phyloP scores from a whole-genome alignment of 2,797 vertebrate genomes.

The Sebastolobus altivelis region DNA sequence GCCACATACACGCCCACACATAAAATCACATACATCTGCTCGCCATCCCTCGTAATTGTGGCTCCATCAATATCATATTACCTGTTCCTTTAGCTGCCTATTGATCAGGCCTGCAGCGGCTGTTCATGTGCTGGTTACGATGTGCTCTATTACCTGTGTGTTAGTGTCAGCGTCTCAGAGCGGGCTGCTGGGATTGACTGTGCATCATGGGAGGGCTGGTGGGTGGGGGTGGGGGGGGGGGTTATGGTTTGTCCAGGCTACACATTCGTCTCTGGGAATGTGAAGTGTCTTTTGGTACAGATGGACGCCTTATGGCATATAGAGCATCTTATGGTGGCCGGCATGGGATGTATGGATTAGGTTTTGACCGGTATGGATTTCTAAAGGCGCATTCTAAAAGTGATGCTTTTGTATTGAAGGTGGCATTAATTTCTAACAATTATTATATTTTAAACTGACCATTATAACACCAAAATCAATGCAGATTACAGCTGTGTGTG shows the following conservation, averaged over 20 bases:
- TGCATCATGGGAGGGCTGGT: constrained; percentile 27
- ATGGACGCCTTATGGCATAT: constrained; percentile 49
- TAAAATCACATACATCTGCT: constrained; percentile 64
- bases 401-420: constrained; percentile 27
- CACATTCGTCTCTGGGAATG: constrained; percentile 75
- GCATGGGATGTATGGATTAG: constrained; percentile 52
- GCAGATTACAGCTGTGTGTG: not conserved
- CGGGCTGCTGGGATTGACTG: constrained; percentile 48
- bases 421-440: not conserved
- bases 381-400: constrained; percentile 16
- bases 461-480: constrained; percentile 1
- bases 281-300: constrained; percentile 63
- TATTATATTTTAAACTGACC: constrained; percentile 8
- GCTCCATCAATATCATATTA: constrained; percentile 87
- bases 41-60: constrained; percentile 58
- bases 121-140: constrained; percentile 77
- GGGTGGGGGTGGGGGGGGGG: constrained; percentile 37
- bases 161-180: constrained; percentile 68
- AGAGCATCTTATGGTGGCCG: constrained; percentile 44
- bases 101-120: constrained; percentile 80
- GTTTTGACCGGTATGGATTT: constrained; percentile 53
- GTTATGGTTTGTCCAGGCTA: constrained; percentile 66
- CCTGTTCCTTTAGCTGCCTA: constrained; percentile 80
- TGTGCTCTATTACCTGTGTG: constrained; percentile 78
- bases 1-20: constrained; percentile 11